These are phyloP conservation scores for Eueides isabella DNA, from an alignment of 1,140 invertebrate species.

Conservation along the genomic window DNA sequence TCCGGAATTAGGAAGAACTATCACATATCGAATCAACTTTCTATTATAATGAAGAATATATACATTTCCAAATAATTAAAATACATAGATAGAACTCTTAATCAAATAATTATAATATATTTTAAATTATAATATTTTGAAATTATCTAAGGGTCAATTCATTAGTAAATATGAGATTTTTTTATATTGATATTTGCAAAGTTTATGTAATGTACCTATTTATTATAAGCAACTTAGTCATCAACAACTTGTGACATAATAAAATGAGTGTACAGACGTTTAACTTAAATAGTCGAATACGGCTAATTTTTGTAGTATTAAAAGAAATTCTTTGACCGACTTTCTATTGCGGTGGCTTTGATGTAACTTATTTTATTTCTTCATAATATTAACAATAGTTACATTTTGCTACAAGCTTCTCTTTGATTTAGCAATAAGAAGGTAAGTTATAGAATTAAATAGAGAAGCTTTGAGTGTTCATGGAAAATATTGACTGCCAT, in stretches of 20 bases:
- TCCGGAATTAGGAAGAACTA: slow-evolving; percentile 5
- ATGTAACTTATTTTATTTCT: slow-evolving; percentile 30
- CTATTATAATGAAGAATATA: neutral
- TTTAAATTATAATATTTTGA: neutral
- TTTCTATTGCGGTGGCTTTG: slow-evolving; percentile 28
- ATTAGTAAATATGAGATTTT: neutral
- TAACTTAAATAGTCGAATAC: slow-evolving; percentile 11
- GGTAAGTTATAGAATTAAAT: neutral
- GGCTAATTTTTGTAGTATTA: slow-evolving; percentile 18
- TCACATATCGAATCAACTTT: neutral
- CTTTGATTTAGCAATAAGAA: neutral
- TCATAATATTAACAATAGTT: slow-evolving; percentile 1
- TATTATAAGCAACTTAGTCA: neutral
- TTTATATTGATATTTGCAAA: neutral
- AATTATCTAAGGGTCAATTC: no score
- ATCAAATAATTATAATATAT: neutral
- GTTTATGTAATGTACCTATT: neutral
- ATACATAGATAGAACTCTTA: neutral
- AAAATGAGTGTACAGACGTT: slow-evolving; percentile 12
- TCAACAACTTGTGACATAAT: neutral
- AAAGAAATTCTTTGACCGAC: slow-evolving; percentile 21
- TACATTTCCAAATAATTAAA: neutral
- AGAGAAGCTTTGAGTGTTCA: neutral
- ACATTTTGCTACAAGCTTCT: neutral
- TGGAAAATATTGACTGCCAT: no score